Evolutionary conservation across 2,113 vertebrate genomes (phyloP).

Genomic region (Fregata magnificens): DNA sequence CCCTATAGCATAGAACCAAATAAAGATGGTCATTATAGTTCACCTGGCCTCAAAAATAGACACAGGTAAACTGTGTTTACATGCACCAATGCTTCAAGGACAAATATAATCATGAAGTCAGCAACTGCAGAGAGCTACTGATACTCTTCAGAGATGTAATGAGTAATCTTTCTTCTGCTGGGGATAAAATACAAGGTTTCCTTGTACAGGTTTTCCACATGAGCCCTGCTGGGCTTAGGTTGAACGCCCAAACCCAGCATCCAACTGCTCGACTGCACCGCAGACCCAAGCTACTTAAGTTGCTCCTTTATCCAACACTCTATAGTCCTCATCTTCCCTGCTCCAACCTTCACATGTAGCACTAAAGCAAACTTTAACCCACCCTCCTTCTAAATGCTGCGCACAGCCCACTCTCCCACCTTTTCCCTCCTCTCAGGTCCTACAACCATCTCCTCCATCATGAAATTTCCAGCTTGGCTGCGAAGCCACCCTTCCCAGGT

Average conservation of each 20-base stretch:
- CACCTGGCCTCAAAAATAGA: not conserved
- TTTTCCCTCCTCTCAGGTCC: not conserved
- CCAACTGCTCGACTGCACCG: not conserved
- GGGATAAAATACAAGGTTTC: not conserved
- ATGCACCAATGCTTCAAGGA: not conserved
- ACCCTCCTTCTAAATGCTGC: not conserved
- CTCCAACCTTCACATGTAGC: not conserved
- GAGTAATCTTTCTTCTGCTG: not conserved
- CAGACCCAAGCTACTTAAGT: not conserved
- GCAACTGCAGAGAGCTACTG: not conserved
- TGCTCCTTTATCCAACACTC: not conserved
- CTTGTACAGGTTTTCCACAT: not conserved
- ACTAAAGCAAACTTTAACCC: not conserved
- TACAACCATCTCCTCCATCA: not conserved
- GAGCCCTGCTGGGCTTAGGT: not conserved
- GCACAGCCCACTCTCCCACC: not conserved
- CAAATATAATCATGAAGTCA: not conserved
- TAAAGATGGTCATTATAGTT: not conserved
- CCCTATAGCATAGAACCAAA: not conserved
- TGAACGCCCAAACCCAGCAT: not conserved
- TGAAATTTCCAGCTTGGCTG: not conserved
- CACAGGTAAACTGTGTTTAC: accelerated
- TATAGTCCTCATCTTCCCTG: not conserved
- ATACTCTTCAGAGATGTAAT: not conserved
- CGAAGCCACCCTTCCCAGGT: not conserved